A percentile compares a stretch with the other conserved stretches of the same genome.
Evolutionary conservation across 2,113 vertebrate genomes (phyloP).

Genomic region (Illadopsis cleaveri): DNA sequence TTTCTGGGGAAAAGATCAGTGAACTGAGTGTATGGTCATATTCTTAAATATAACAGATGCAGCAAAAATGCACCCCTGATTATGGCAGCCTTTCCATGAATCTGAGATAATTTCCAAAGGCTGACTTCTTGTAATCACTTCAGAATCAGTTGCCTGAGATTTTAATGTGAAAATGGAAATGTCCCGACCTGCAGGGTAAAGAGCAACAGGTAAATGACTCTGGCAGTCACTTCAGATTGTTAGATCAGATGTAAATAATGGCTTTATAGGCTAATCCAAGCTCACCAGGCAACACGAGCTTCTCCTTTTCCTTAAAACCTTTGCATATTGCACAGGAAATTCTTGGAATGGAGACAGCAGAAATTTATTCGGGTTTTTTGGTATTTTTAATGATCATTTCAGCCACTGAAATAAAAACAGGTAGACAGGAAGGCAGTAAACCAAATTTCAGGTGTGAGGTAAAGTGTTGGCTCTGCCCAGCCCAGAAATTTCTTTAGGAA

Average conservation of each 20-base stretch:
- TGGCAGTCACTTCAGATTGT: neutral
- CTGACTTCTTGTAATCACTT: neutral
- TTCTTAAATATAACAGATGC: neutral
- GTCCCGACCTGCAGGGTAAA: neutral
- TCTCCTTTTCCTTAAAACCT: neutral
- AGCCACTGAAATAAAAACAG: neutral
- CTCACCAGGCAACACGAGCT: neutral
- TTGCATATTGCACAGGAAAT: neutral
- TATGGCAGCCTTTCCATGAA: neutral
- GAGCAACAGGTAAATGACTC: neutral
- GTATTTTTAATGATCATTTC: neutral
- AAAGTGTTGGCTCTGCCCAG: neutral
- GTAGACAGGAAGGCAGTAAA: neutral
- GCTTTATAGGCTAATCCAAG: neutral
- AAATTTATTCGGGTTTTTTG: neutral
- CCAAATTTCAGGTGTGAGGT: neutral
- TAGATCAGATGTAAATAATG: neutral
- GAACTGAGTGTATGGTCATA: fast-evolving
- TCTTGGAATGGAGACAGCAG: neutral
- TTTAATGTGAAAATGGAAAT: neutral
- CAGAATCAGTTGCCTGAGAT: neutral
- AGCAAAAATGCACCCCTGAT: neutral
- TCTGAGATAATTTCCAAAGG: neutral
- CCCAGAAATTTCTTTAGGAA: neutral
- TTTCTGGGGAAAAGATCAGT: neutral